These are phyloP conservation scores for Apocheima hispidaria DNA, from an alignment of 2,888 invertebrate species.

Conservation along the genomic window DNA sequence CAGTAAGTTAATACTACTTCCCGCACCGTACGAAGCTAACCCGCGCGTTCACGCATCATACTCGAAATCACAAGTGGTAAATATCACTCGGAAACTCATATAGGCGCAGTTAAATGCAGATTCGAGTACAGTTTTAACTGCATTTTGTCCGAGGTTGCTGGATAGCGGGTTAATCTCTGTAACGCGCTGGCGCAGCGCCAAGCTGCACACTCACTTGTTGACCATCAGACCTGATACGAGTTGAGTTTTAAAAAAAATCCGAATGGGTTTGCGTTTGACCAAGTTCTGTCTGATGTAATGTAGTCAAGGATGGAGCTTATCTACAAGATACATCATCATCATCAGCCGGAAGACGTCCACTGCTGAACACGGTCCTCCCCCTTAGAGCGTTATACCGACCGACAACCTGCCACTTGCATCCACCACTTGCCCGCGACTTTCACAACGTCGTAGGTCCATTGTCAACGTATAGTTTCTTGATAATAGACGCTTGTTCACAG, in stretches of 20 bases:
- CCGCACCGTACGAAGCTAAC: neutral
- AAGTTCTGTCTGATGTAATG: too few species aligned
- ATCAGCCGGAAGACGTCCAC: too few species aligned
- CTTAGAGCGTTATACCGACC: too few species aligned
- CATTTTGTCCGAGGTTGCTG: neutral
- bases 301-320: too few species aligned
- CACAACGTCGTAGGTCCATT: too few species aligned
- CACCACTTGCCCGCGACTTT: too few species aligned
- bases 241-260: neutral
- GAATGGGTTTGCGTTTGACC: neutral
- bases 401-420: too few species aligned
- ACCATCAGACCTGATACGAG: neutral
- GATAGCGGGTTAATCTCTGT: conserved; percentile 5
- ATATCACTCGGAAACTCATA: neutral
- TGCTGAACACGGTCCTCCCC: too few species aligned
- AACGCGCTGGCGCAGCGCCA: neutral
- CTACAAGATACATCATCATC: too few species aligned
- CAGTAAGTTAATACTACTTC: neutral
- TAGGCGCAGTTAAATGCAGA: conserved; percentile 10
- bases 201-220: too few species aligned
- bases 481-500: too few species aligned
- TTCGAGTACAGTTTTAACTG: conserved; percentile 8
- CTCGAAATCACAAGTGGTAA: neutral
- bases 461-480: too few species aligned
- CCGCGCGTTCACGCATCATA: neutral